A percentile compares a stretch with the other conserved stretches of the same genome.
Conservation (phyloP, 2,888 invertebrate species). For the Archips crataeganus region DNA sequence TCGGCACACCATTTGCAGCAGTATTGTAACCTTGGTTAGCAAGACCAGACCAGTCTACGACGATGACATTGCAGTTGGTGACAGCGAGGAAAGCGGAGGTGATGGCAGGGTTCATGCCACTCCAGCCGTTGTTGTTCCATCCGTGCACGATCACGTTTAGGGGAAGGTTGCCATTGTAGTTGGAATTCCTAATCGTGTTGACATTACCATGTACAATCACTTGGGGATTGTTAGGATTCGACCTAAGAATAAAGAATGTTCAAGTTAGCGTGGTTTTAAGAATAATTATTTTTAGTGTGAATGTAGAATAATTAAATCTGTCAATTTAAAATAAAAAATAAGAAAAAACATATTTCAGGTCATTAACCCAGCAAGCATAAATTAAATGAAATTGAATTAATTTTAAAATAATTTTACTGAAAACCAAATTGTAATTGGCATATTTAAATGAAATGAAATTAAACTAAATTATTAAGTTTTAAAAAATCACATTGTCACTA, state of each 20-base stretch:
- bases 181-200: conserved; percentile 60
- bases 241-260: not conserved
- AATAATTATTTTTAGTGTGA: no score
- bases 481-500: no score
- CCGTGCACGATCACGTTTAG: conserved; percentile 69
- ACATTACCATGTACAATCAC: conserved; percentile 61
- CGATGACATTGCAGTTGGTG: conserved; percentile 67
- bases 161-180: conserved; percentile 56
- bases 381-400: no score
- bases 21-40: conserved; percentile 57
- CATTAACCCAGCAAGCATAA: no score
- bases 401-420: no score
- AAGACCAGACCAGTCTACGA: conserved; percentile 65
- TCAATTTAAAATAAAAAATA: no score
- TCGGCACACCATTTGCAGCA: conserved; percentile 59
- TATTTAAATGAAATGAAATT: no score
- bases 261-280: no score
- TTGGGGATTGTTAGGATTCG: conserved; percentile 61
- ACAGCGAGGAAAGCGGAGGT: conserved; percentile 62
- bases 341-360: no score
- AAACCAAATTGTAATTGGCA: no score
- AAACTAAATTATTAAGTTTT: no score
- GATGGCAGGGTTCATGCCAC: conserved; percentile 56
- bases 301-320: no score
- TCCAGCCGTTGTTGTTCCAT: conserved; percentile 66